Base-by-base conservation (phyloP, 2,888 invertebrate genomes). In the Pollenia griseotomentosa region DNA sequence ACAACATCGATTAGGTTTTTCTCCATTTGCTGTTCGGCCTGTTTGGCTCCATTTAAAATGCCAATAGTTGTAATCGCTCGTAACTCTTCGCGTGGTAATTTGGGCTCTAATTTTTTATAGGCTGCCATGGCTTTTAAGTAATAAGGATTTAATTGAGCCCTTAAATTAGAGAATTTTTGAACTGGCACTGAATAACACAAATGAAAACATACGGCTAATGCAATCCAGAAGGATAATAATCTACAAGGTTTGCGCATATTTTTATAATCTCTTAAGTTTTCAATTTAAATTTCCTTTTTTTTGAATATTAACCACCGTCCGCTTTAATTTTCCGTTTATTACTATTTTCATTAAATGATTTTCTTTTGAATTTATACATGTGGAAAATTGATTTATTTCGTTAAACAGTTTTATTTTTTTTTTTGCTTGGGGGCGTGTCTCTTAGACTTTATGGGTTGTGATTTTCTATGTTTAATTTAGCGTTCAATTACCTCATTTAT, bases 11-110 rank as follows among this genome's bases (percentile, higher is more conserved):
- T 90, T 68, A 93, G 75, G 75, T 93, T 90, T 53, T 91, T 86
- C 63, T 92, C 92, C 92, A 93, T 92, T 55, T 90, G 89, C 59
- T 92, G 88, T 83, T 93, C 92, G 0, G 91, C 91, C 82, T 91
- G 89, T 14, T 91, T 88, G 3, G 92, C 92, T 0, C 93, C 93
- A 65, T 93, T 91, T 0, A 93, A 82, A 23, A 93, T 84, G 0
- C 93, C 93, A 4, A 93, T 88, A 0, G 91, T 90, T 1, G 91
- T 92, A 8, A 93, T 79, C 0, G 91, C 90, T 19, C 90, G 90
- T 16, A 93, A 78, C 63, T 93, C 93, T 63, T 92, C 86, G 2
- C 89, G 90, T 3, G 92, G 87, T 63, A 92, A 80, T 70, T 89
- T 91, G 3, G 90, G 88, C 87, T 93, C 91, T 19, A 93, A 77